phyloP scores from a whole-genome alignment of 2,113 vertebrate genomes.

The Pelecanoides urinatrix region DNA sequence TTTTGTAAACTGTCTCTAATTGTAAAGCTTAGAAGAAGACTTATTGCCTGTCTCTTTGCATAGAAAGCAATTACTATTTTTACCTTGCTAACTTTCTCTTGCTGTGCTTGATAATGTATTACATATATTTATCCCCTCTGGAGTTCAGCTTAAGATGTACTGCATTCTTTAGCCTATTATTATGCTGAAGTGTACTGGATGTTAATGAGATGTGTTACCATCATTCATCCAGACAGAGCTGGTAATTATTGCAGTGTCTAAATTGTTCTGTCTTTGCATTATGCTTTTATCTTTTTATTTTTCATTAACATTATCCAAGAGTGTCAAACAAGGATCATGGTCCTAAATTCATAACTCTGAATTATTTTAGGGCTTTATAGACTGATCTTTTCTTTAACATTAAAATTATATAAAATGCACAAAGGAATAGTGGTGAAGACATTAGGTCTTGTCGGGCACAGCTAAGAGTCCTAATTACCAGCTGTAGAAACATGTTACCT shows the following conservation, averaged over 20 bases:
- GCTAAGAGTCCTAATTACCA: neutral
- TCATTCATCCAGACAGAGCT: neutral
- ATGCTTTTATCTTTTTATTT: neutral
- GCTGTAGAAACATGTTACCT: neutral
- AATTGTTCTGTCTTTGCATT: neutral
- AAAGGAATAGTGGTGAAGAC: neutral
- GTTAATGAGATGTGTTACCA: neutral
- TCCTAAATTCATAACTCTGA: neutral
- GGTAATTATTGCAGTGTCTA: neutral
- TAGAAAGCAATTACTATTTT: slow-evolving; percentile 14
- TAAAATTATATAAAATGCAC: neutral
- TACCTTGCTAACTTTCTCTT: neutral
- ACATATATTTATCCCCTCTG: neutral
- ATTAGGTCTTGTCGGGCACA: neutral
- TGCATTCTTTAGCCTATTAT: neutral
- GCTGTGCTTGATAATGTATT: neutral
- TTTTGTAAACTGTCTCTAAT: neutral
- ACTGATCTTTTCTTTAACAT: neutral
- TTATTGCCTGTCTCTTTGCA: neutral
- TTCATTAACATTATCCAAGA: neutral
- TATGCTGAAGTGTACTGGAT: neutral
- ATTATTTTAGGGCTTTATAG: neutral
- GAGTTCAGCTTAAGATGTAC: neutral
- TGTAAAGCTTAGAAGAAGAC: neutral
- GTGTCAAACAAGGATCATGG: neutral